Conservation (phyloP, 2,113 vertebrate species). For the Bambusicola thoracicus region DNA sequence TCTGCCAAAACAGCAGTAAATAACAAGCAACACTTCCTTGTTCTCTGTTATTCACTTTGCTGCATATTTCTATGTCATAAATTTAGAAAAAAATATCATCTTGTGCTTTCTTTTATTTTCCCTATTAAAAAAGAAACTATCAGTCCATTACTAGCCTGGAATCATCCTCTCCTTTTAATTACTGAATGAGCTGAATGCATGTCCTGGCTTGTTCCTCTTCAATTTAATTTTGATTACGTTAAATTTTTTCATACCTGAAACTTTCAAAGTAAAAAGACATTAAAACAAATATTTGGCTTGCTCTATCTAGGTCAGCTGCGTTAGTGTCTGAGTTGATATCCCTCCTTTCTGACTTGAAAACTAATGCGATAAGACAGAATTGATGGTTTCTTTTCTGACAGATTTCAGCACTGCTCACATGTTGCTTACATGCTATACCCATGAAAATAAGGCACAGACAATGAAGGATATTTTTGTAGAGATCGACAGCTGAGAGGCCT, state of each 20-base stretch:
- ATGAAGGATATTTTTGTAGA: neutral
- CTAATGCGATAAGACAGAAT: neutral
- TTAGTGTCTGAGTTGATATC: neutral
- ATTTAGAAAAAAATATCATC: neutral
- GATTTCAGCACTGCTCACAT: neutral
- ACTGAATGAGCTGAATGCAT: neutral
- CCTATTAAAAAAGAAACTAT: neutral
- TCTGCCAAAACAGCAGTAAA: neutral
- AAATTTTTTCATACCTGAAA: conserved; percentile 22
- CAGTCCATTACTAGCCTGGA: neutral
- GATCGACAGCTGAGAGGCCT: neutral
- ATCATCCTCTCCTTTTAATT: neutral
- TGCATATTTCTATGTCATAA: neutral
- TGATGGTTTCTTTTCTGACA: conserved; percentile 3
- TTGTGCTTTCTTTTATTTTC: neutral
- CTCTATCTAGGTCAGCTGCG: conserved; percentile 13
- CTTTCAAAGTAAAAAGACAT: neutral
- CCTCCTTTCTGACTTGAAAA: neutral
- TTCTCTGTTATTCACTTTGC: neutral
- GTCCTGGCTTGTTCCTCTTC: neutral
- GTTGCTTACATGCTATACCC: neutral
- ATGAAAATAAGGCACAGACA: neutral
- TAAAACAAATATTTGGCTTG: neutral
- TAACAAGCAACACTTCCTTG: neutral
- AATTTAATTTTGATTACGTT: neutral